These are phyloP conservation scores for Ferdinandea cuprea DNA, from an alignment of 2,888 invertebrate genomes.

Conservation along the genomic window DNA sequence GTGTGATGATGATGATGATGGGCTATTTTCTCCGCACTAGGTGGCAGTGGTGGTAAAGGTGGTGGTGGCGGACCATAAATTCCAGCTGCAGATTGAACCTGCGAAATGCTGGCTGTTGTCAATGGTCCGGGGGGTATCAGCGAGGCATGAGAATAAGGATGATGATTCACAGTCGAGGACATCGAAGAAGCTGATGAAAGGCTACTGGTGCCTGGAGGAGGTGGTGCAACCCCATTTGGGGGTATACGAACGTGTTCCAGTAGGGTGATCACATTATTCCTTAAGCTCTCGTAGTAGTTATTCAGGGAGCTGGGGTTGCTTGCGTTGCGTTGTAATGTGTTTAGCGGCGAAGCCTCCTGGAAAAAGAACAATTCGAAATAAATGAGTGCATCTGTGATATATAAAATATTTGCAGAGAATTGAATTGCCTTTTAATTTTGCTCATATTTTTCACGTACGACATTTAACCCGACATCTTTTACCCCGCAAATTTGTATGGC, in stretches of 20 bases:
- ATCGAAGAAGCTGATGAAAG: conserved; percentile 55
- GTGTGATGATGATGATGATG: too few relatives aligned
- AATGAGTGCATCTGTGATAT: too few relatives aligned
- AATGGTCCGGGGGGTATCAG: conserved; percentile 76
- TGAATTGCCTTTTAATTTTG: too few relatives aligned
- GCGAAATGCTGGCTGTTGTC: conserved; percentile 75
- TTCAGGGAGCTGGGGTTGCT: conserved; percentile 84
- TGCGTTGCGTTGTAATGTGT: conserved; percentile 77
- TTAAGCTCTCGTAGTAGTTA: conserved; percentile 95
- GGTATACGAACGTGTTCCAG: conserved; percentile 95
- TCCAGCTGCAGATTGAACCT: conserved; percentile 56
- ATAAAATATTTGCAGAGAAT: too few relatives aligned
- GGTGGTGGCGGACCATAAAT: conserved; percentile 66
- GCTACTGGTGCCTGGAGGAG: conserved; percentile 47
- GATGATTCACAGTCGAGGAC: conserved; percentile 58
- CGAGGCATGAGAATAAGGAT: conserved; percentile 76
- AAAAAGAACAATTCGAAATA: background rate
- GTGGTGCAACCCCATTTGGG: conserved; percentile 84
- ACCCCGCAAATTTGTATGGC: too few relatives aligned
- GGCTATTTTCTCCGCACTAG: conserved; percentile 64
- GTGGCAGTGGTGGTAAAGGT: conserved; percentile 66
- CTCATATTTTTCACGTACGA: too few relatives aligned
- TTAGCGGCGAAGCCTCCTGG: conserved; percentile 82
- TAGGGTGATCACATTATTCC: conserved; percentile 95
- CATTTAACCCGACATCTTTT: too few relatives aligned